Conservation (phyloP, 2,888 invertebrate genomes). For the Ochlodes sylvanus region DNA sequence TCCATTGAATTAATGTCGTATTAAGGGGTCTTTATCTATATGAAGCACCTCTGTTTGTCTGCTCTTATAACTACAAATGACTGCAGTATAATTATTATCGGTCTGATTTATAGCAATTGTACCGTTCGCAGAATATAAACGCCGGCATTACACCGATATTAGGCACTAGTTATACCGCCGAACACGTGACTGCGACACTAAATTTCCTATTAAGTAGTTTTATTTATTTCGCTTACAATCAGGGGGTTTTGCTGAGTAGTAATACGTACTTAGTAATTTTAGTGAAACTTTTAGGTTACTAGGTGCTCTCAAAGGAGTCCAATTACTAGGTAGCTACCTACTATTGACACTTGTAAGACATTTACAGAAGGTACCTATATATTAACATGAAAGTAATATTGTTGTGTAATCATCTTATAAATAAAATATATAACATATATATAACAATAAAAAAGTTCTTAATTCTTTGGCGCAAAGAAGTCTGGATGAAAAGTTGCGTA, state of each 20-base stretch:
- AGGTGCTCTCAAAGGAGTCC: too few species aligned
- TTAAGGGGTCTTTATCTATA: slow-evolving; percentile 12
- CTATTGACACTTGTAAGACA: too few species aligned
- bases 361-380: too few species aligned
- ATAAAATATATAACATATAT: too few species aligned
- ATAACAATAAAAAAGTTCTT: too few species aligned
- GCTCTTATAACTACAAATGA: slow-evolving; percentile 73
- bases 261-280: not conserved
- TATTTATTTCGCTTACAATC: slow-evolving; percentile 39
- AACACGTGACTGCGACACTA: slow-evolving; percentile 33
- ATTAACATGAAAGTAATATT: too few species aligned
- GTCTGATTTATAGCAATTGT: slow-evolving; percentile 73
- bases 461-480: too few species aligned
- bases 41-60: slow-evolving; percentile 53
- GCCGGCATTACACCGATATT: slow-evolving; percentile 55
- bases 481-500: too few species aligned
- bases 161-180: slow-evolving; percentile 27
- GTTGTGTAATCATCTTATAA: too few species aligned
- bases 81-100: slow-evolving; percentile 78
- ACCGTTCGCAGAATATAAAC: slow-evolving; percentile 79
- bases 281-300: not conserved
- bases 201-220: slow-evolving; percentile 47
- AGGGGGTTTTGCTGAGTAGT: not conserved
- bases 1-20: not conserved
- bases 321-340: too few species aligned